Base-by-base conservation (phyloP, 2,888 invertebrate species). In the Phymatocera aterrima region DNA sequence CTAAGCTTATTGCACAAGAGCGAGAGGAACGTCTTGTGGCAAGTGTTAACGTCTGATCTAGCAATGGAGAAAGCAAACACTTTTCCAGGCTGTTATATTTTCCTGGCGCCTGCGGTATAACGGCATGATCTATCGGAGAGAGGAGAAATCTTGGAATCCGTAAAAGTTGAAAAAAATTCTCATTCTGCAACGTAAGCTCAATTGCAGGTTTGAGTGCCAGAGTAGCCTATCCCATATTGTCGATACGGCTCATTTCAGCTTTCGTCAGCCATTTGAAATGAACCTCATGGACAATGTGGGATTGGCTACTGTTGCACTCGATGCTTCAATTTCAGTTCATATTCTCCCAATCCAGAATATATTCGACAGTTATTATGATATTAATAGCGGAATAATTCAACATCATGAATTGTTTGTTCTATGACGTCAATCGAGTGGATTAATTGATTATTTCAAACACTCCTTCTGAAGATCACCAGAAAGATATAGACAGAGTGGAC, bases 1-100 rank as follows among this genome's bases (percentile, higher is more conserved):
- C 83, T 79, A 82, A 85, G 83, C 83, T 84, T 84, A 83, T 83
- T 83, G 83, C 82, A 80, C 57, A 28, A 57, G 24, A 43, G 43
- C 24, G 46, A 40, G 18, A 54, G 24, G 24, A 43, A 46, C 68
- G 24, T 68, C 28, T 34, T n/a, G 68, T 15, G 15, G 18, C 43
- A 34, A 68, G 46, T 68, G 68, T 68, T 43, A 68, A 68, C 68
- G 43, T 34, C 34, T 40, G 46, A 68, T 68, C 68, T 28, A 46
- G 12, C 24, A 68, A 68, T 68, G 46, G 46, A 68, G 46, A 68
- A 46, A 68, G 24, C 21, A 15, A 68, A 15, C 10, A 68, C 24
- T 68, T 68, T 68, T 43, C 46, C 24, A 28, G 24, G 28, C 46
- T 24, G 46, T n/a, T 68, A 28, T 68, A 68, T 24, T 34, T 34